phyloP scores from a whole-genome alignment of 2,113 vertebrate species.

The Oenanthe melanoleuca region DNA sequence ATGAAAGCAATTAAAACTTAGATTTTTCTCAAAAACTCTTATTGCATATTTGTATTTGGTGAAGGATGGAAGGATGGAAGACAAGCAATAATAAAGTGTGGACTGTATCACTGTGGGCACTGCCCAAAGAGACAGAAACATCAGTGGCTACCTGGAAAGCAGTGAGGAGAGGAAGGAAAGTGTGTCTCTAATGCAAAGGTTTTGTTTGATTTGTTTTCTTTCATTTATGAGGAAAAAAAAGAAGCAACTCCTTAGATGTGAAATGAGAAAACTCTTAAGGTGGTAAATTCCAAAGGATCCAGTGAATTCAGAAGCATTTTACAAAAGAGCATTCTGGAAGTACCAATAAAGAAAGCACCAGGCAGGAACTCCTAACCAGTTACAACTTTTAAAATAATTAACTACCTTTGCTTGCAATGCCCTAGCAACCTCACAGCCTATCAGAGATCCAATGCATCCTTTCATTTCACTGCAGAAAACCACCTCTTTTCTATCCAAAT shows the following conservation, averaged over 20 bases:
- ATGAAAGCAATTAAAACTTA: neutral
- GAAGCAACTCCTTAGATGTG: neutral
- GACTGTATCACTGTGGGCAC: neutral
- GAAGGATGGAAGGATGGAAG: neutral
- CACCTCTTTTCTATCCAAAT: neutral
- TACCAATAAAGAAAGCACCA: neutral
- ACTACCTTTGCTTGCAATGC: neutral
- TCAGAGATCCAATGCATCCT: neutral
- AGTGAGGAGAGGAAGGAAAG: neutral
- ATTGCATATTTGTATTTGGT: neutral
- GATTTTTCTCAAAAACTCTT: neutral
- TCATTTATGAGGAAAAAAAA: neutral
- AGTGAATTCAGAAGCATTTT: neutral
- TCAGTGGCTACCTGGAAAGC: neutral
- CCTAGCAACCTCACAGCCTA: neutral
- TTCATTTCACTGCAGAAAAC: neutral
- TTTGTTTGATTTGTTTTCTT: neutral
- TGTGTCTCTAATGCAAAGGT: neutral
- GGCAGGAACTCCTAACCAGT: neutral
- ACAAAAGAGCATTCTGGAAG: neutral
- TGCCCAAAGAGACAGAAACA: neutral
- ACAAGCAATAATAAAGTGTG: neutral
- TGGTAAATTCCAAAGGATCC: neutral
- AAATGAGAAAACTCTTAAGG: neutral
- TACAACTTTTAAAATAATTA: neutral